Base-by-base conservation (phyloP, 2,113 vertebrate genomes). In the Ptyas mucosa region DNA sequence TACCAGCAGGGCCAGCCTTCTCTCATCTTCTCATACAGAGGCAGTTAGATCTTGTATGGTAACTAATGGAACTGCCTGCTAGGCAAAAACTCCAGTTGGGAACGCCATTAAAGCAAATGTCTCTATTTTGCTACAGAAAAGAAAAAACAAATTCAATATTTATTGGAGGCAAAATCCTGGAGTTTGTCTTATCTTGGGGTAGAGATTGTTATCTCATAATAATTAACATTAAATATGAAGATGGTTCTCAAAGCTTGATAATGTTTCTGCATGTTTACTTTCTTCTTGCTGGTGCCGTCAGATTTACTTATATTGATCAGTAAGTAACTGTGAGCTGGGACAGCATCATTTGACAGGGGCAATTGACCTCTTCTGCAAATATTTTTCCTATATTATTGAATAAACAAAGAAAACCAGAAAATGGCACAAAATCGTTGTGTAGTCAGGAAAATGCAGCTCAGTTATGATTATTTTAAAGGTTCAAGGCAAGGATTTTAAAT, bases 261-360 rank as follows among this genome's bases (percentile, higher is more conserved):
- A 85, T 43, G 18, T 75, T 85, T 55, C 29, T 53, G 26, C 49
- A 75, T 54, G 29, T 29, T 26, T 1, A 64, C 57, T 24, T 21
- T 64, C 0, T 43, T 89, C 46, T 69, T 15, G 8, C 54, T 20
- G 43, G 15, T 57, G 24, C 23, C 57, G 75, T 90, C 15, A 53
- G 89, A 14, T 43, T 88, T 57, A 91, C 5, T 34, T 93, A 3
- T 8, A 93, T 95, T 94, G 85, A 86, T 53, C 64, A 6, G 88
- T n/a, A 75, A 69, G 24, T 61, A 29, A 88, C n/a, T 87, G 18
- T 90, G 88, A 61, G 57, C 46, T 93, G 90, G 89, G 85, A 54
- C 20, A 55, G n/a, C 55, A 53, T 89, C 14, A 8, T 29, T 94
- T 91, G 54, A 90, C 93, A 64, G 11, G 46, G 26, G 52, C 61